A percentile compares a stretch with the other conserved stretches of the same genome.
These are phyloP conservation scores for Polylopha cassiicola DNA, from an alignment of 2,888 invertebrate genomes.

Conservation along the genomic window DNA sequence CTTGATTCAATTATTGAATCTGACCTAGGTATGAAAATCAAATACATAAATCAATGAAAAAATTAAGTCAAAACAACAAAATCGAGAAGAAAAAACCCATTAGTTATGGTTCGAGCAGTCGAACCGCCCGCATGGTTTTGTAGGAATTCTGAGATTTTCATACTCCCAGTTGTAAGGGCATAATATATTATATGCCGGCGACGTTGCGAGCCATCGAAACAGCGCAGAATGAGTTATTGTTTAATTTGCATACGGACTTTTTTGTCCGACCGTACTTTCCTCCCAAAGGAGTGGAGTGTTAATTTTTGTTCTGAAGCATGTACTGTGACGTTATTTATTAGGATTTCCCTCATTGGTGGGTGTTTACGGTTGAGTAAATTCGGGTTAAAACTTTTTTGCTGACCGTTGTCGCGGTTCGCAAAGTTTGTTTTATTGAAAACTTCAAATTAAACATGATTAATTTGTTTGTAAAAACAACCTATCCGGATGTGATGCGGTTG, in stretches of 20 bases:
- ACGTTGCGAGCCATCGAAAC: conserved; percentile 33
- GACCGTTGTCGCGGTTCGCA: no score
- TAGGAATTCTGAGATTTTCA: conserved; percentile 47
- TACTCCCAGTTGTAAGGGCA: conserved; percentile 31
- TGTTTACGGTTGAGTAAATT: no score
- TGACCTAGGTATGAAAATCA: no score
- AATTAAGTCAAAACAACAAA: no score
- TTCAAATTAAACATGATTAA: background rate
- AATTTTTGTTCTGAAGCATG: background rate
- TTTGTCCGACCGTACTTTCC: conserved; percentile 27
- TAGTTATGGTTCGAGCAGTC: no score
- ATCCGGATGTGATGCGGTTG: background rate
- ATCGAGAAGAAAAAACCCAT: no score
- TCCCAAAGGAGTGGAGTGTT: background rate
- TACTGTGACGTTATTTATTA: background rate
- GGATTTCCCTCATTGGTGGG: no score
- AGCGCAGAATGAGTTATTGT: conserved; percentile 37
- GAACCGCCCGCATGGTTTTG: no score
- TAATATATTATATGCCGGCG: conserved; percentile 48
- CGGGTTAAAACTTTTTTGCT: no score
- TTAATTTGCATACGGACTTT: conserved; percentile 36
- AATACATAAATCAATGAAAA: no score
- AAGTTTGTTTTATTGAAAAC: no score
- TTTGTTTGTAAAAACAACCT: background rate
- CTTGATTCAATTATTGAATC: no score